phyloP scores from a whole-genome alignment of 2,888 invertebrate species.

The Hanleya hanleyi region DNA sequence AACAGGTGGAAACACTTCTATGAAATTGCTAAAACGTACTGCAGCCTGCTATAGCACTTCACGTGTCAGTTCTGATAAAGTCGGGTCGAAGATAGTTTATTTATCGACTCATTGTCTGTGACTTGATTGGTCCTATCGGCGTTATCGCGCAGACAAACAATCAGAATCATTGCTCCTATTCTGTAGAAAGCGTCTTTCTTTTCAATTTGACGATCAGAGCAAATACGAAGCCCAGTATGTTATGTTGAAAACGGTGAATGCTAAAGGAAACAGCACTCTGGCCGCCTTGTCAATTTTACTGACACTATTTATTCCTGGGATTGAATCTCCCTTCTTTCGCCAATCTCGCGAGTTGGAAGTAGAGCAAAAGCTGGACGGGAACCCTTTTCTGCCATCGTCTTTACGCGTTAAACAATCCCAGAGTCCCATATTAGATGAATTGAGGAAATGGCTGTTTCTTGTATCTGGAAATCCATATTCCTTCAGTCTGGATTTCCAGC shows the following conservation, averaged over 20 bases:
- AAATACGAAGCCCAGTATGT: conserved; percentile 82
- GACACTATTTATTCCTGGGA: conserved; percentile 79
- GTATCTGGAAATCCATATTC: conserved; percentile 6
- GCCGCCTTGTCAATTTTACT: conserved; percentile 87
- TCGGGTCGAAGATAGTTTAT: no score
- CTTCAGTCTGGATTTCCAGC: background rate
- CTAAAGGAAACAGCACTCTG: conserved; percentile 85
- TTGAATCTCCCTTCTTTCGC: background rate
- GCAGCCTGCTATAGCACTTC: no score
- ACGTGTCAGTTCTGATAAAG: no score
- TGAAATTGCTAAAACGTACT: no score
- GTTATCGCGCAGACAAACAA: background rate
- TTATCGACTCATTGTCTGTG: background rate
- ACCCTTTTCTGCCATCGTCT: background rate
- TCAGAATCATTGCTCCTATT: background rate
- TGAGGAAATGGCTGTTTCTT: background rate
- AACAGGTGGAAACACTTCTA: no score
- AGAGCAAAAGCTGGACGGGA: background rate
- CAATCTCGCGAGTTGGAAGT: background rate
- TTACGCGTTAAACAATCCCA: conserved; percentile 4
- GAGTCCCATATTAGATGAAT: background rate
- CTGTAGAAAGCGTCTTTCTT: background rate
- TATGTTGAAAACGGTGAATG: conserved; percentile 88
- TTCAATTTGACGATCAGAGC: background rate
- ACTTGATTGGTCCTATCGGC: background rate